Conservation (phyloP, 2,113 vertebrate species). For the Siniperca knerii region DNA sequence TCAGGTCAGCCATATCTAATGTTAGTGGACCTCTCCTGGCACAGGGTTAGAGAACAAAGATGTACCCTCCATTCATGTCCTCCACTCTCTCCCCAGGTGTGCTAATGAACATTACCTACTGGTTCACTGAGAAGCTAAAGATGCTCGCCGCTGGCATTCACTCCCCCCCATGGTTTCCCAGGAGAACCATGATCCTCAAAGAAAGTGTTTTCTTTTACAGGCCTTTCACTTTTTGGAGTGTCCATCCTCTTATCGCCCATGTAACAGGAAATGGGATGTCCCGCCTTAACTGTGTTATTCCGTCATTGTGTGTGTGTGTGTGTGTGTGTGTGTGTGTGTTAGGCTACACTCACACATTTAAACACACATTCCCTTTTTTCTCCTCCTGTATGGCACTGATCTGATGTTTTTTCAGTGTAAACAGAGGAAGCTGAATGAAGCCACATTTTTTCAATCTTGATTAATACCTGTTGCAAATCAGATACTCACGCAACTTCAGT, state of each 20-base stretch:
- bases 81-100: constrained; percentile 63
- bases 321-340: neutral
- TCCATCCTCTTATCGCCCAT: constrained; percentile 37
- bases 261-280: constrained; percentile 62
- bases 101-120: constrained; percentile 85
- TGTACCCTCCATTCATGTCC: constrained; percentile 64
- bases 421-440: neutral
- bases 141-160: constrained; percentile 36
- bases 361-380: neutral
- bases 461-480: neutral
- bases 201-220: constrained; percentile 70
- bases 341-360: neutral
- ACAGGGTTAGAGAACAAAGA: constrained; percentile 75
- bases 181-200: constrained; percentile 46
- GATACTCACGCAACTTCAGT: neutral
- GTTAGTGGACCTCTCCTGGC: constrained; percentile 65
- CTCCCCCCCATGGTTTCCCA: constrained; percentile 20
- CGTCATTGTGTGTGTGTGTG: neutral
- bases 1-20: constrained; percentile 86
- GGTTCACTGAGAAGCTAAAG: constrained; percentile 82
- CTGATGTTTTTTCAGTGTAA: neutral
- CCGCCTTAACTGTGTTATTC: constrained; percentile 9
- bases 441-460: neutral
- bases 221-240: constrained; percentile 69
- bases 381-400: neutral